phyloP scores from a whole-genome alignment of 2,113 vertebrate genomes.

The Paradoxurus hermaphroditus region DNA sequence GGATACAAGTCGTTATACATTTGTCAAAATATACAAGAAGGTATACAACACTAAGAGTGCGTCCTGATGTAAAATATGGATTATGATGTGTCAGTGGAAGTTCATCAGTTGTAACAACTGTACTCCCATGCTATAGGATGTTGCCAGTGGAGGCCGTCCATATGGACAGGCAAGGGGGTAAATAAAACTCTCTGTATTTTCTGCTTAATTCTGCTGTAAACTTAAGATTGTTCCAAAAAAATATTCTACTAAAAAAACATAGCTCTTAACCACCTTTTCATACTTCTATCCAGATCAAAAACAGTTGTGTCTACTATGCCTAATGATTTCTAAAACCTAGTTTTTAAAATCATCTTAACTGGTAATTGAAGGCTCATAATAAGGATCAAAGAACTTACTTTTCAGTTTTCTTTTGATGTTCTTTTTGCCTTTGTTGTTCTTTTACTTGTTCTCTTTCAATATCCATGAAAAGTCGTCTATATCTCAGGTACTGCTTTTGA shows the following conservation, averaged over 20 bases:
- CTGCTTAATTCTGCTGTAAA: background rate
- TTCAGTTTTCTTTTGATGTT: constrained; percentile 84
- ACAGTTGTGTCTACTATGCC: background rate
- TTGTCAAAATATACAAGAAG: background rate
- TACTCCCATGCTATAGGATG: background rate
- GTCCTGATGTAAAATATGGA: background rate
- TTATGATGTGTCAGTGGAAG: background rate
- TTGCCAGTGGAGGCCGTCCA: background rate
- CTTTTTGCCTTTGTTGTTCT: constrained; percentile 85
- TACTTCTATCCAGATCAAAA: constrained; percentile 20
- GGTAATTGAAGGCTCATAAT: background rate
- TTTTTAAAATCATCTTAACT: constrained; percentile 36
- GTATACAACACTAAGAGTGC: background rate
- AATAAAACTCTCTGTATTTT: background rate
- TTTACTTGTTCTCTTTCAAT: constrained; percentile 89
- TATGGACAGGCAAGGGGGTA: background rate
- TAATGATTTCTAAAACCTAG: constrained; percentile 14
- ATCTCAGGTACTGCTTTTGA: constrained; percentile 87
- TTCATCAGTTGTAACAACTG: background rate
- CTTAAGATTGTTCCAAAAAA: background rate
- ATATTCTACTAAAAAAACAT: background rate
- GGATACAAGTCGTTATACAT: background rate
- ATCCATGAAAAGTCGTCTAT: constrained; percentile 89
- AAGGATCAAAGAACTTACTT: constrained; percentile 77
- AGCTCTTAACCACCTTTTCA: background rate